These are phyloP conservation scores for Tachysurus vachellii DNA, from an alignment of 2,113 vertebrate genomes.

Conservation along the genomic window DNA sequence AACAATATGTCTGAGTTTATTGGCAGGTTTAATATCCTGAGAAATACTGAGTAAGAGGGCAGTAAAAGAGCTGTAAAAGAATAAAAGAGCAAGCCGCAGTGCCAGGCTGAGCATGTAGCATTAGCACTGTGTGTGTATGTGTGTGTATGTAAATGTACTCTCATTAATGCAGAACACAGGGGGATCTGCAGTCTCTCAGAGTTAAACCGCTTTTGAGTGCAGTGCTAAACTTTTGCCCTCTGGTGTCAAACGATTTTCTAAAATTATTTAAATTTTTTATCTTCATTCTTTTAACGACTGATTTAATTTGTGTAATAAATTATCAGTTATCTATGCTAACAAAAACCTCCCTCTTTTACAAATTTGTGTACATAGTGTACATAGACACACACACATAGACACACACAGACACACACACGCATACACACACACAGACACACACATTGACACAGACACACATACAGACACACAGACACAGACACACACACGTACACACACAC, in stretches of 20 bases:
- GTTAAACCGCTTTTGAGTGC: conserved; percentile 30
- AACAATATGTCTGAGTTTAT: conserved; percentile 58
- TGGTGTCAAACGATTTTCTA: conserved; percentile 26
- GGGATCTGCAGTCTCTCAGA: conserved; percentile 30
- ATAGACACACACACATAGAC: not conserved
- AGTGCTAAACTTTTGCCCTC: conserved; percentile 38
- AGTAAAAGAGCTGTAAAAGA: conserved; percentile 47
- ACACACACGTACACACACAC: conserved; percentile 20
- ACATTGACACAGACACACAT: too few relatives aligned
- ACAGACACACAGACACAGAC: not conserved
- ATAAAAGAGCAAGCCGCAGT: not conserved
- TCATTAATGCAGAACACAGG: conserved; percentile 40
- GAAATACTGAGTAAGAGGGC: conserved; percentile 43
- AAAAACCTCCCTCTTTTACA: conserved; percentile 20
- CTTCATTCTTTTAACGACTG: conserved; percentile 26
- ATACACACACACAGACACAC: too few relatives aligned
- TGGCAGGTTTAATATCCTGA: conserved; percentile 49
- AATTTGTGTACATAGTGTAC: not conserved
- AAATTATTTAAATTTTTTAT: conserved; percentile 36
- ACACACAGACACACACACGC: too few relatives aligned
- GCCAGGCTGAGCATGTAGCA: not conserved
- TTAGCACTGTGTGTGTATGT: conserved; percentile 20
- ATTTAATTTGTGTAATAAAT: conserved; percentile 28
- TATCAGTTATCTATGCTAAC: conserved; percentile 26
- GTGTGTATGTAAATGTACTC: conserved; percentile 28